A percentile compares a stretch with the other conserved stretches of the same genome.
These are phyloP conservation scores for Drosophila truncata DNA, from an alignment of 1,140 invertebrate species.

Conservation along the genomic window DNA sequence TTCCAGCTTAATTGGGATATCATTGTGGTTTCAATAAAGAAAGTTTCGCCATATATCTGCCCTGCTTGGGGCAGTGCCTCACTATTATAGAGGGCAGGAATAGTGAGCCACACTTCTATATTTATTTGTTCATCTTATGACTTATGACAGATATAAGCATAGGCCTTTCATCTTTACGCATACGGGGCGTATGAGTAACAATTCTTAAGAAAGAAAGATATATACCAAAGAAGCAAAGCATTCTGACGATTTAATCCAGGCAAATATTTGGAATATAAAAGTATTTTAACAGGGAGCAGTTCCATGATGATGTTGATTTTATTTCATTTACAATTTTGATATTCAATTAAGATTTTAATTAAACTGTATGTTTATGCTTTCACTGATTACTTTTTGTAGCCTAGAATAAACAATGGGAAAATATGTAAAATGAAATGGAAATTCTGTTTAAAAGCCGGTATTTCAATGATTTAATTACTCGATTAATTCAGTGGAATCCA, in stretches of 20 bases:
- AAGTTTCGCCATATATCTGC: neutral
- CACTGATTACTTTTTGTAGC: neutral
- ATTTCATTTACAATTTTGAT: too few species aligned
- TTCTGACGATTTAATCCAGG: constrained; percentile 22
- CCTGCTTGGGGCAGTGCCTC: neutral
- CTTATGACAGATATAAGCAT: constrained; percentile 1
- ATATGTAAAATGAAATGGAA: neutral
- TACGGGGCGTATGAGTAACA: constrained; percentile 33
- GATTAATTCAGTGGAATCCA: neutral
- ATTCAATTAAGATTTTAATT: neutral
- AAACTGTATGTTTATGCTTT: neutral
- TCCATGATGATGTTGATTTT: too few species aligned
- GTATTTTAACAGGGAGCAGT: neutral
- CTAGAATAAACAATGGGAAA: neutral
- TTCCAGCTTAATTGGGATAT: constrained; percentile 18
- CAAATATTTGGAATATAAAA: constrained; percentile 5
- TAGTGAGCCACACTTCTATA: constrained; percentile 20
- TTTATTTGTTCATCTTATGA: constrained; percentile 13
- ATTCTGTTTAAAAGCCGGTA: neutral
- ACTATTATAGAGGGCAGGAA: neutral
- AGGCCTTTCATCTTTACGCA: constrained; percentile 24
- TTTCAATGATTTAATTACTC: constrained; percentile 26
- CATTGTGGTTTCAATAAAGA: constrained; percentile 3
- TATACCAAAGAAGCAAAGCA: neutral
- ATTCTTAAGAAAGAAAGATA: constrained; percentile 1